phyloP scores from a whole-genome alignment of 30 jellyfish, hydroid and myxozoan genomes.

The Cassiopea andromeda region DNA sequence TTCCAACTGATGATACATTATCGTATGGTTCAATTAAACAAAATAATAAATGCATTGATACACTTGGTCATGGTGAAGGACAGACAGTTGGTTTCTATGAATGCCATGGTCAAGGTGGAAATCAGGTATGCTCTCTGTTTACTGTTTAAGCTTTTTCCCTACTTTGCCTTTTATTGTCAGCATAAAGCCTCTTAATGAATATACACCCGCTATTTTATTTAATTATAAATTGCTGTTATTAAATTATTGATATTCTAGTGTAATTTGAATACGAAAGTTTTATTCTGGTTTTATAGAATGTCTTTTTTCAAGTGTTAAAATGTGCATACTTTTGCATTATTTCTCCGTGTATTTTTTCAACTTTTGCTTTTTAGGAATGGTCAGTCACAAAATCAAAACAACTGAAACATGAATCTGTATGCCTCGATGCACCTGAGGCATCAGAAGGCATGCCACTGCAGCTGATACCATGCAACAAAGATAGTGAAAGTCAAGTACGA shows the following conservation, averaged over 20 bases:
- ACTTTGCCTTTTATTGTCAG: background rate
- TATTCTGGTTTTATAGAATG: background rate
- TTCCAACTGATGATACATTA: constrained; percentile 90
- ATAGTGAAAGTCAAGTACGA: constrained; percentile 80
- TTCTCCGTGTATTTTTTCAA: background rate
- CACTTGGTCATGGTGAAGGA: constrained; percentile 86
- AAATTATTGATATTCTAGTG: too few species aligned
- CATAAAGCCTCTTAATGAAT: too few species aligned
- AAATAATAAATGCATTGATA: constrained; percentile 85
- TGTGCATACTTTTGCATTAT: too few species aligned
- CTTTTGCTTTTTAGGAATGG: constrained; percentile 81
- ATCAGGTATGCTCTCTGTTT: too few species aligned
- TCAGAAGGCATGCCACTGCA: constrained; percentile 69
- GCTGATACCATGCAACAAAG: constrained; percentile 70
- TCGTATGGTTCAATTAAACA: constrained; percentile 93
- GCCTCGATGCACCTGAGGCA: constrained; percentile 67
- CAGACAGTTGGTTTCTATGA: constrained; percentile 86
- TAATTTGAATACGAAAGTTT: too few species aligned
- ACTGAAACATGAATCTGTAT: constrained; percentile 79
- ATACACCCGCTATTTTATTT: too few species aligned
- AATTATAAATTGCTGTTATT: too few species aligned
- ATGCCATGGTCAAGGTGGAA: constrained; percentile 99
- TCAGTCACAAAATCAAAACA: constrained; percentile 89
- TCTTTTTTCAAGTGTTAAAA: too few species aligned
- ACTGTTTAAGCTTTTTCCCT: background rate